A percentile compares a stretch with the other conserved stretches of the same genome.
These are phyloP conservation scores for Pseudorectes ferrugineus DNA, from an alignment of 2,113 vertebrate species.

Conservation along the genomic window DNA sequence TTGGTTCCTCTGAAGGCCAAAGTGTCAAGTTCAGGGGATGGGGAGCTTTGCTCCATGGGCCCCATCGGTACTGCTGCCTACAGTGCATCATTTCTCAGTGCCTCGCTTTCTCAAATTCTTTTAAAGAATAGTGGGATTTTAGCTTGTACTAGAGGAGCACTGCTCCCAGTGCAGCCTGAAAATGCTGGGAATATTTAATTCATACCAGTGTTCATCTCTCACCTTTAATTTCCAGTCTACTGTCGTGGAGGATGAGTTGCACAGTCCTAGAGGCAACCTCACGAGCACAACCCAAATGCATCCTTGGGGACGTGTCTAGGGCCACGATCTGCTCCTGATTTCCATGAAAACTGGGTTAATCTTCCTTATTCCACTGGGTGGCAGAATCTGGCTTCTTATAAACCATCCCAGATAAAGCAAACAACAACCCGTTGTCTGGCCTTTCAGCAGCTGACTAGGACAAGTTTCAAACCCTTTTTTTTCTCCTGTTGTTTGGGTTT, in stretches of 20 bases:
- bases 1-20: not conserved
- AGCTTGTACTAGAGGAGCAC: not conserved
- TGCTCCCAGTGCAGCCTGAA: not conserved
- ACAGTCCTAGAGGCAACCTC: not conserved
- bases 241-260: not conserved
- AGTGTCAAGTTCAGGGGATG: not conserved
- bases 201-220: not conserved
- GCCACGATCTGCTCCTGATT: not conserved
- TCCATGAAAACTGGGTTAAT: not conserved
- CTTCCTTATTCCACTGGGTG: conserved; percentile 30
- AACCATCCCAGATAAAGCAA: not conserved
- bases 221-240: not conserved
- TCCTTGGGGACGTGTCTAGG: not conserved
- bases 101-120: not conserved
- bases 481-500: not conserved
- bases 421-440: not conserved
- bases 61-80: not conserved
- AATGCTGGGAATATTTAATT: not conserved
- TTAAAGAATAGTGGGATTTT: not conserved
- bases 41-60: not conserved
- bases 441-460: not conserved
- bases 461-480: not conserved
- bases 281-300: not conserved
- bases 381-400: not conserved
- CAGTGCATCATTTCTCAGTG: not conserved